Evolutionary conservation across 2,888 invertebrate species (phyloP).

Genomic region (Galerucella nymphaeae): DNA sequence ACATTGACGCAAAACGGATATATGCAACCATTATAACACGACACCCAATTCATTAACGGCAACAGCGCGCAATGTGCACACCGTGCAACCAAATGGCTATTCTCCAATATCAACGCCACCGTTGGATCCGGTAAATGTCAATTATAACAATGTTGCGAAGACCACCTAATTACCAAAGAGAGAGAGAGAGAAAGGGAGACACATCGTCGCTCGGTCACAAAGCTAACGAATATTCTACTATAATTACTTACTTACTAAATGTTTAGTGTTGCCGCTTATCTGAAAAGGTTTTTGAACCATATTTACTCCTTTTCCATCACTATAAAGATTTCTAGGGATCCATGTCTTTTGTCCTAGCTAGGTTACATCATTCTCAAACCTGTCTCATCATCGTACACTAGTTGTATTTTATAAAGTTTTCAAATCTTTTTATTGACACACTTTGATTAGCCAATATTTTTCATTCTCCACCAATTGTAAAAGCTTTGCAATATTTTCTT

Average conservation of each 20-base stretch:
- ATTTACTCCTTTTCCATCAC: too few species aligned
- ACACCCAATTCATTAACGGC: slow-evolving; percentile 44
- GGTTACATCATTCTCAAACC: too few species aligned
- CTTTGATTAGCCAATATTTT: too few species aligned
- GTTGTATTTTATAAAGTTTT: too few species aligned
- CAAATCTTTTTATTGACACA: too few species aligned
- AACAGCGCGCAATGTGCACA: slow-evolving; percentile 42
- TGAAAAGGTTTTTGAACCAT: not conserved
- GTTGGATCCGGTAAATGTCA: slow-evolving; percentile 49
- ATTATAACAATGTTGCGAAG: slow-evolving; percentile 47
- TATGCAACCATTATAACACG: slow-evolving; percentile 40
- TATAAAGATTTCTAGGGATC: too few species aligned
- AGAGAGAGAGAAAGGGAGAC: not conserved
- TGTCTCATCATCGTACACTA: too few species aligned
- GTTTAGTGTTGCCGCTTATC: slow-evolving; percentile 10
- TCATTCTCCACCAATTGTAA: too few species aligned
- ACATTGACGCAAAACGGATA: slow-evolving; percentile 30
- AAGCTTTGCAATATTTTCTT: too few species aligned
- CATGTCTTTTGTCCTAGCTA: too few species aligned
- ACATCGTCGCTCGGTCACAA: slow-evolving; percentile 31
- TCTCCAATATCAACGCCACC: slow-evolving; percentile 46
- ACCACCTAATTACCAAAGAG: slow-evolving; percentile 50
- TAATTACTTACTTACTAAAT: slow-evolving; percentile 6
- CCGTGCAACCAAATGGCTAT: slow-evolving; percentile 44
- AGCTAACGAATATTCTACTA: slow-evolving; percentile 16